Percentiles rank a stretch among this genome's conserved stretches.
phyloP scores from a whole-genome alignment of 2,113 vertebrate genomes.

The Marmota flaviventris region DNA sequence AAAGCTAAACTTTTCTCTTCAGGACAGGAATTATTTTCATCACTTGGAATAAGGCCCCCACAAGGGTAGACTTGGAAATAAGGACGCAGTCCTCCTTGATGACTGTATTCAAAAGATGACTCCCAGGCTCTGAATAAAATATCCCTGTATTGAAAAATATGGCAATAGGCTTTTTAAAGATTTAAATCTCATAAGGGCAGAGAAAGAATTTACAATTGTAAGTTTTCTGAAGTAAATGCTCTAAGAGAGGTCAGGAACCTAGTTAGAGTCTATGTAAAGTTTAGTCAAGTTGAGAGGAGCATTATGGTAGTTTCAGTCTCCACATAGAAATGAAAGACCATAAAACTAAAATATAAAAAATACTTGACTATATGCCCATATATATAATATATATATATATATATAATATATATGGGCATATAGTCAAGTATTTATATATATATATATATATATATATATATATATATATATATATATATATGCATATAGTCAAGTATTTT shows the following conservation, averaged over 20 bases:
- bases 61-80: not conserved
- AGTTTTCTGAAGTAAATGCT: slow-evolving; percentile 1
- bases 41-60: not conserved
- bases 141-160: not conserved
- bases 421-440: too few species aligned
- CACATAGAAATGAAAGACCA: not conserved
- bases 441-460: not conserved
- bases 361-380: too few species aligned
- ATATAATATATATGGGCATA: too few species aligned
- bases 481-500: not conserved
- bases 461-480: too few species aligned
- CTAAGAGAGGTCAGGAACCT: not conserved
- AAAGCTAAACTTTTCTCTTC: not conserved
- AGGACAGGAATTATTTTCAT: not conserved
- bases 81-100: not conserved
- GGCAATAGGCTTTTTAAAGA: not conserved
- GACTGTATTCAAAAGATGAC: not conserved
- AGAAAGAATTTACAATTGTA: not conserved
- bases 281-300: not conserved
- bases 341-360: too few species aligned
- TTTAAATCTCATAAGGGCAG: not conserved
- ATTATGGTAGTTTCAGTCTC: not conserved
- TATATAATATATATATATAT: too few species aligned
- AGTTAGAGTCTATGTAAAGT: not conserved
- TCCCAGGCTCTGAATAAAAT: not conserved